Evolutionary conservation across 2,113 vertebrate species (phyloP).

Genomic region (Clinocottus analis): DNA sequence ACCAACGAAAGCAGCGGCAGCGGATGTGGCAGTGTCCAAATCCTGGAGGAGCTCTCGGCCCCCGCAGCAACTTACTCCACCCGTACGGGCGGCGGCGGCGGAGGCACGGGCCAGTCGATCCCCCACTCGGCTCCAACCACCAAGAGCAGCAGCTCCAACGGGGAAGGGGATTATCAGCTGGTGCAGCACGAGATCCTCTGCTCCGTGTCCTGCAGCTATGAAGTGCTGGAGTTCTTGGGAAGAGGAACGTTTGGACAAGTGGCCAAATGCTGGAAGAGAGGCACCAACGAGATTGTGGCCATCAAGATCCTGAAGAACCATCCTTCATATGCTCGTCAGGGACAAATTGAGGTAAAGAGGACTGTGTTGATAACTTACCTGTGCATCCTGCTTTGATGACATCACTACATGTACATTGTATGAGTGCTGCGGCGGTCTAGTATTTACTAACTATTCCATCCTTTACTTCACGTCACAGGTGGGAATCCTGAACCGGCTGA

Average conservation of each 20-base stretch:
- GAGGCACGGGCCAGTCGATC: constrained; percentile 88
- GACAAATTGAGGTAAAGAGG: constrained; percentile 93
- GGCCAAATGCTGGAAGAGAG: constrained; percentile 98
- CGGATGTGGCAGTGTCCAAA: constrained; percentile 97
- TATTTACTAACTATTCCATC: neutral
- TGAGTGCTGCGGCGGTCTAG: neutral
- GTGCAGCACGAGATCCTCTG: constrained; percentile 98
- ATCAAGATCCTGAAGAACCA: constrained; percentile 99
- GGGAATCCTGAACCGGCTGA: constrained; percentile 95
- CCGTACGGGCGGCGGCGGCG: constrained; percentile 90
- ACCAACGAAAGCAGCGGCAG: constrained; percentile 77
- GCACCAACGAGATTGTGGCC: constrained; percentile 98
- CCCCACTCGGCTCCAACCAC: constrained; percentile 90
- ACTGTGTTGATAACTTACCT: neutral
- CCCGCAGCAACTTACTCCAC: constrained; percentile 93
- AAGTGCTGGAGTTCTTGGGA: constrained; percentile 97
- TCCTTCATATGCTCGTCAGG: constrained; percentile 96
- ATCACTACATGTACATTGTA: neutral
- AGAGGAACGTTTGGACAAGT: constrained; percentile 98
- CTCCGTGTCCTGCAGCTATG: constrained; percentile 96
- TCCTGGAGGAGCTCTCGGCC: constrained; percentile 97
- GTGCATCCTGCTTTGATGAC: neutral
- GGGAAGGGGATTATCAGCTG: constrained; percentile 97
- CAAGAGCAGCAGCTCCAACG: constrained; percentile 94
- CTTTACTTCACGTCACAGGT: constrained; percentile 83